Conservation (phyloP, 2,888 invertebrate genomes). For the Peribatodes rhomboidaria region DNA sequence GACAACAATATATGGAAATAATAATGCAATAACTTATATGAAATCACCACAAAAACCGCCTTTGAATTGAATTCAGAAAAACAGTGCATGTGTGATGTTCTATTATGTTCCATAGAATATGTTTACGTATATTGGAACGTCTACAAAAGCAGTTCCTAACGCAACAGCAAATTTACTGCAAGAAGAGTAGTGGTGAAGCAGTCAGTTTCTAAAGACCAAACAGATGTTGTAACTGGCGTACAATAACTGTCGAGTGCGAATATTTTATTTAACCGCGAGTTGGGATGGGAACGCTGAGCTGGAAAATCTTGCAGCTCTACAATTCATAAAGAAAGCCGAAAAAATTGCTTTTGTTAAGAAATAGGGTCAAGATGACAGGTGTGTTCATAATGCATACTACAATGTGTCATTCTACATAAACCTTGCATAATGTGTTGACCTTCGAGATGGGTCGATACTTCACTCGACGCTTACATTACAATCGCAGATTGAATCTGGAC, state of each 20-base stretch:
- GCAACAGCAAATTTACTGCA: slow-evolving; percentile 25
- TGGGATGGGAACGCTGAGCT: slow-evolving; percentile 25
- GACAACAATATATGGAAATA: not conserved
- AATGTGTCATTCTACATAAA: too few relatives aligned
- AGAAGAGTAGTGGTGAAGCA: slow-evolving; percentile 4
- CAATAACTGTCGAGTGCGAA: slow-evolving; percentile 37
- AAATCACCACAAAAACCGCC: not conserved
- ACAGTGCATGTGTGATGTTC: not conserved
- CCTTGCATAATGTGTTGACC: too few relatives aligned
- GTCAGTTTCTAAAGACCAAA: slow-evolving; percentile 25
- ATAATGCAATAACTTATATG: not conserved
- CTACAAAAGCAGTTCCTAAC: slow-evolving; percentile 7
- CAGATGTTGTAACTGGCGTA: slow-evolving; percentile 36
- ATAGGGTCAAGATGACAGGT: not conserved
- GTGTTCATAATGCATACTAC: not conserved
- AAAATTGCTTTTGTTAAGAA: not conserved
- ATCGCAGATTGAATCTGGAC: too few relatives aligned
- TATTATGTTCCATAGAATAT: not conserved
- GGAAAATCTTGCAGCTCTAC: not conserved
- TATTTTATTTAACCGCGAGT: slow-evolving; percentile 27
- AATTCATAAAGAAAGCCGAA: not conserved
- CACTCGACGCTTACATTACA: too few relatives aligned
- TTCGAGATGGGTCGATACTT: not conserved
- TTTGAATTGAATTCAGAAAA: not conserved
- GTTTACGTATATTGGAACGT: slow-evolving; percentile 2